Base-by-base conservation (phyloP, 2,888 invertebrate genomes). In the Acleris holmiana region DNA sequence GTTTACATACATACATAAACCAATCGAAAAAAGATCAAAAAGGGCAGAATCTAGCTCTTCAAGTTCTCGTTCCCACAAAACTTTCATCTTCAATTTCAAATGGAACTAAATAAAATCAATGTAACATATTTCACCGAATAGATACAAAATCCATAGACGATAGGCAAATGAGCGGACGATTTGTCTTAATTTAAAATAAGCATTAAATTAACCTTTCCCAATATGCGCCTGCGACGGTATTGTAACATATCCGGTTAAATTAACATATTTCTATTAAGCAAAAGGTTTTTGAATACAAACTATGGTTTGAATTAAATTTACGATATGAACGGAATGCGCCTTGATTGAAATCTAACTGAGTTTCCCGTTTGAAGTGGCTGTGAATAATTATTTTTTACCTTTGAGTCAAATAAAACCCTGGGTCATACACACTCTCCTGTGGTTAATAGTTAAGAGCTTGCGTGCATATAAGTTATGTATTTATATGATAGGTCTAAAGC, bases 211-310 rank as follows among this genome's bases (percentile, higher is more conserved):
- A 57, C 40, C 48, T 44, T 41, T 54, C 41, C 29, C 7, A 23
- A 58, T 23, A 51, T 46, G 7, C 25, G n/a, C 35, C 21, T 19
- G 44, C 21, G 23, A 4, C 6, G 8, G 21, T 59, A 53, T 48
- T 41, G 53, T 58, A 54, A 21, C 55, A 44, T 19, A 47, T 64
- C 64, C 53, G 53, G 40, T 59, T 21, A 18, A 5, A 64, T 64
- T 64, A 19, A 64, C 64, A 64, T 64, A 64, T 59, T 59, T 59
- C 58, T 54, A 64, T 64, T 64, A 56, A 50, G 50, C 49, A 35
- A 46, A n/a, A 46, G 56, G 47, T 46, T 61, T 64, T 50, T 35
- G 35, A 13, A 35, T 35, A 35, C 35, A 35, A 35, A 35, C 35
- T 35, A 47, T 53, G 19, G 58, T 58, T 58, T 47, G 59, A 58